Conservation (phyloP, 2,797 vertebrate species). For the Cossypha caffra region DNA sequence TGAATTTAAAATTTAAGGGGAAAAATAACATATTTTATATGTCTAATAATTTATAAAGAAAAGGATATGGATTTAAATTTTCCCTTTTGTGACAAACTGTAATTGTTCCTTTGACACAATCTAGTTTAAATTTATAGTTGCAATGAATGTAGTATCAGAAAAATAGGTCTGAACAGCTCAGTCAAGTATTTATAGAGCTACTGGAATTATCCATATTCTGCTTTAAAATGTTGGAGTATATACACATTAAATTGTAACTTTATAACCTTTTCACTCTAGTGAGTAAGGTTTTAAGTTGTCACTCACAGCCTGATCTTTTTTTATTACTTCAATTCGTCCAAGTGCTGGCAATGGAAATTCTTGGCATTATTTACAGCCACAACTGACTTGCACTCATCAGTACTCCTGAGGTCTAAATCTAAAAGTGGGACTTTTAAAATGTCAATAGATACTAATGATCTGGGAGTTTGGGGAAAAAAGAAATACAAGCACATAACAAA, state of each 20-base stretch:
- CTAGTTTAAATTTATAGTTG: constrained; percentile 55
- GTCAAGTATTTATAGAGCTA: constrained; percentile 59
- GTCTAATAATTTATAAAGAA: constrained; percentile 51
- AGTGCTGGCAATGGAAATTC: constrained; percentile 20
- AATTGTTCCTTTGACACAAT: constrained; percentile 59
- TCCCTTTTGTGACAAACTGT: constrained; percentile 46
- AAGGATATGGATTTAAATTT: constrained; percentile 22
- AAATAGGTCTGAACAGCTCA: constrained; percentile 38
- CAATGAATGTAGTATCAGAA: constrained; percentile 30
- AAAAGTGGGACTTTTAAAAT: neutral
- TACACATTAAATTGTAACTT: constrained; percentile 61
- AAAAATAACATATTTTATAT: constrained; percentile 40
- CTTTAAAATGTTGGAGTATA: constrained; percentile 52
- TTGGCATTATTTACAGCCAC: constrained; percentile 44
- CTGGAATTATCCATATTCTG: constrained; percentile 43
- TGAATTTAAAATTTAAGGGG: constrained; percentile 42
- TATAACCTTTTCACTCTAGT: constrained; percentile 46
- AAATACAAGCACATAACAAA: neutral
- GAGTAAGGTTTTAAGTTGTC: constrained; percentile 33
- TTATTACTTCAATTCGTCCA: constrained; percentile 56
- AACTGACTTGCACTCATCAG: constrained; percentile 8
- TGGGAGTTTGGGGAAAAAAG: neutral
- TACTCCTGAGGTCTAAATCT: constrained; percentile 27
- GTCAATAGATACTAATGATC: neutral
- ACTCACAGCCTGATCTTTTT: constrained; percentile 56